Evolutionary conservation across 1,140 invertebrate species (phyloP), one percentile per base, ranked within the genome.

Genomic region (Hydropsyche tenuis): DNA sequence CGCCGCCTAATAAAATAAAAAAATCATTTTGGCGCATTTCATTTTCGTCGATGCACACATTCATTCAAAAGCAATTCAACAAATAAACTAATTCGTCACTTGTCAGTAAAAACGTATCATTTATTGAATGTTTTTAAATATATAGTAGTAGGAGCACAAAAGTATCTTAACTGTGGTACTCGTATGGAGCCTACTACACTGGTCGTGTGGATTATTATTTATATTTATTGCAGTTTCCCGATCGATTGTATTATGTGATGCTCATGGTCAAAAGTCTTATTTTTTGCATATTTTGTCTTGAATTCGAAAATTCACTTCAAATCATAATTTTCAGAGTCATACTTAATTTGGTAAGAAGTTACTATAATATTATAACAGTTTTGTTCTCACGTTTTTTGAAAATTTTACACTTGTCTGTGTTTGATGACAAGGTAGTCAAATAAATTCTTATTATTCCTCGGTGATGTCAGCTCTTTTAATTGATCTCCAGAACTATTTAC

Each of bases 301-400:
- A n/a, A n/a, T n/a, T n/a, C n/a, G n/a, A n/a, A n/a, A n/a, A n/a
- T 65, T 18, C 4, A 65, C 18, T 65, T 65, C 20, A 16, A 65
- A 65, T 16, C 46, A 51, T 14, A 14, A 62, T 25, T 62, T 25
- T 20, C 14, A 37, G 11, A 6, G 25, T 23, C 6, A 48, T 70
- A 70, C 68, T 70, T 70, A 70, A 70, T 70, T 68, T 70, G 51
- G 51, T 70, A 70, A 48, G 48, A 70, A 30, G 51, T 70, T 70
- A 70, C 68, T 70, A 56, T 70, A 16, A 22, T n/a, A 60, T 9
- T 4, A 20, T 70, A 14, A 56, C 56, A 70, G 16, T 68, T 68
- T 22, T n/a, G n/a, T 18, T 60, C 3, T 48, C 14, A 6, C 16
- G 16, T 7, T 25, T 60, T 60, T 60, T 25, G 16, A 18, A n/a